These are phyloP conservation scores for Chinchilla lanigera DNA, from an alignment of 2,113 vertebrate genomes.

Conservation along the genomic window DNA sequence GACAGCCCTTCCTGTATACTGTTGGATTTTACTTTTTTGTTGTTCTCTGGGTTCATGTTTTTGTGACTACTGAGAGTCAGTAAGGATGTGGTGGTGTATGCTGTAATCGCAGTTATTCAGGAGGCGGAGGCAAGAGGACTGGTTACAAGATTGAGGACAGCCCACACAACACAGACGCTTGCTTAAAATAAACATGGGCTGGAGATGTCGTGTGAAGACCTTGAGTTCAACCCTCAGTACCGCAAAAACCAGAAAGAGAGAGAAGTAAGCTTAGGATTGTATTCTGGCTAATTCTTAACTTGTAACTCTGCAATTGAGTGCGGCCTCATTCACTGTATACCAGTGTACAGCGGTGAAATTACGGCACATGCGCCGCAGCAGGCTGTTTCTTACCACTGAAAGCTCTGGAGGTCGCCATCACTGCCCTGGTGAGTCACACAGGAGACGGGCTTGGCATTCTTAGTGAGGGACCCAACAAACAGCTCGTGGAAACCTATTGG, in stretches of 20 bases:
- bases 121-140: not conserved
- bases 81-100: not conserved
- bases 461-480: not conserved
- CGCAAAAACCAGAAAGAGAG: too few species aligned
- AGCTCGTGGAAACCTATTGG: not conserved
- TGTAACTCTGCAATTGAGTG: not conserved
- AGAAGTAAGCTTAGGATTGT: conserved; percentile 4
- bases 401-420: not conserved
- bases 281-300: not conserved
- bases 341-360: too few species aligned
- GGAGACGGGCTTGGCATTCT: not conserved
- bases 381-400: not conserved
- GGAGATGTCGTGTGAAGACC: too few species aligned
- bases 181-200: not conserved
- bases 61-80: conserved; percentile 37
- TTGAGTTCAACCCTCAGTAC: too few species aligned
- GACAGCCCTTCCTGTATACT: not conserved
- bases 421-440: not conserved
- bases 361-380: not conserved
- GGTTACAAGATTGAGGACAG: not conserved
- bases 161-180: not conserved
- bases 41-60: not conserved
- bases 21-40: not conserved
- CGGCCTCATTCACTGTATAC: not conserved
- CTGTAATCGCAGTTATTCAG: not conserved